Evolutionary conservation across 1,140 invertebrate species (phyloP).

Genomic region (Micrasema minimum): DNA sequence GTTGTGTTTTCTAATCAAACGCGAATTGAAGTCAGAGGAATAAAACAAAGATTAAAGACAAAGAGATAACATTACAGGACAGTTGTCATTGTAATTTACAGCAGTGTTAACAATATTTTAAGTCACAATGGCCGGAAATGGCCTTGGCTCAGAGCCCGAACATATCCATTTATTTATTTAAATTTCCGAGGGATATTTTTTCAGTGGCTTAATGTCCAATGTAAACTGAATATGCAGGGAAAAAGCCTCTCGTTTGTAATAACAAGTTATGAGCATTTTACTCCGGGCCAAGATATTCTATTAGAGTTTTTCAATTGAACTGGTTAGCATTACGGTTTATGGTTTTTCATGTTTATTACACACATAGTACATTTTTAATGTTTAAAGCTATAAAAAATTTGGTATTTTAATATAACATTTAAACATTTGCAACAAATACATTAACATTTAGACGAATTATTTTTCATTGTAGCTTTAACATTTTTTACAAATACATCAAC

Average conservation of each 20-base stretch:
- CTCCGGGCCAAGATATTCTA: slow-evolving; percentile 6
- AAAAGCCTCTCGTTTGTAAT: slow-evolving; percentile 40
- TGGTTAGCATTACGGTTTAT: too few species aligned
- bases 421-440: too few species aligned
- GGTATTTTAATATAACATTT: too few species aligned
- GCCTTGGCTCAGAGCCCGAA: slow-evolving; percentile 37
- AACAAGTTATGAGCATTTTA: slow-evolving; percentile 36
- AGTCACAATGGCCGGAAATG: neutral
- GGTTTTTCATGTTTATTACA: too few species aligned
- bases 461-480: too few species aligned
- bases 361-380: too few species aligned
- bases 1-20: too few species aligned
- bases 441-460: too few species aligned
- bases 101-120: neutral
- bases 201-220: slow-evolving; percentile 33
- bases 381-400: too few species aligned
- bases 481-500: too few species aligned
- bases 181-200: slow-evolving; percentile 40
- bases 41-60: slow-evolving; percentile 5
- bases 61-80: slow-evolving; percentile 2
- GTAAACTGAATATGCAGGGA: slow-evolving; percentile 31
- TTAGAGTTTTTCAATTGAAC: neutral
- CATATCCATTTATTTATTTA: slow-evolving; percentile 44
- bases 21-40: too few species aligned
- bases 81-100: slow-evolving; percentile 12